phyloP scores from a whole-genome alignment of 2,113 vertebrate species.

The Ptyas mucosa region DNA sequence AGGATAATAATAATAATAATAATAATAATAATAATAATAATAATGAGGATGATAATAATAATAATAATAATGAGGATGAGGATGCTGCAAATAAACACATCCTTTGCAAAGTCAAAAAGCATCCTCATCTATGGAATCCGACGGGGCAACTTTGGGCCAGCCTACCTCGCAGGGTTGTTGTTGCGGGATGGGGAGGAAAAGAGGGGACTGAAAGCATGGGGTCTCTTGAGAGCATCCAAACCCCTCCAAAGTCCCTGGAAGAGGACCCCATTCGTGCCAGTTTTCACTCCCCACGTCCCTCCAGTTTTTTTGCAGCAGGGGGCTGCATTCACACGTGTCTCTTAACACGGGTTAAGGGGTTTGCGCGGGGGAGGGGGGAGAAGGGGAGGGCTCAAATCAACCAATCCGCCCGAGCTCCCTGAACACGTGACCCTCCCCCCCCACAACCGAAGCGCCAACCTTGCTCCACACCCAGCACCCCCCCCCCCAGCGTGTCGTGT shows the following conservation, averaged over 20 bases:
- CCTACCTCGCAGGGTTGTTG: background rate
- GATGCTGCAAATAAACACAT: background rate
- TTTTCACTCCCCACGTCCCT: background rate
- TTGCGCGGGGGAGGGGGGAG: rapidly evolving
- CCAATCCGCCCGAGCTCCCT: background rate
- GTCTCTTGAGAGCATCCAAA: background rate
- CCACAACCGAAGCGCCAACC: background rate
- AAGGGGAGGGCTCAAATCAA: background rate
- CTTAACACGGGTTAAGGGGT: background rate
- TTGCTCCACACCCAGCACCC: background rate
- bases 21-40: too few relatives aligned
- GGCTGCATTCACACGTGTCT: background rate
- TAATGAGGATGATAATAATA: too few relatives aligned
- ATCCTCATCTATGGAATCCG: background rate
- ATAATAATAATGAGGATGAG: too few relatives aligned
- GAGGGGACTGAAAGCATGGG: background rate
- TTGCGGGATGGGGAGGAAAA: background rate
- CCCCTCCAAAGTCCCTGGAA: background rate
- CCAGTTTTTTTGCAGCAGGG: background rate
- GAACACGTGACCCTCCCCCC: background rate
- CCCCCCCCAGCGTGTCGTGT: background rate
- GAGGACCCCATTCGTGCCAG: background rate
- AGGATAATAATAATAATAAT: too few relatives aligned
- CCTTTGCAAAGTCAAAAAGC: background rate
- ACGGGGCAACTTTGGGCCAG: background rate